Base-by-base conservation (phyloP, 2,797 vertebrate genomes). In the Liasis olivaceus region DNA sequence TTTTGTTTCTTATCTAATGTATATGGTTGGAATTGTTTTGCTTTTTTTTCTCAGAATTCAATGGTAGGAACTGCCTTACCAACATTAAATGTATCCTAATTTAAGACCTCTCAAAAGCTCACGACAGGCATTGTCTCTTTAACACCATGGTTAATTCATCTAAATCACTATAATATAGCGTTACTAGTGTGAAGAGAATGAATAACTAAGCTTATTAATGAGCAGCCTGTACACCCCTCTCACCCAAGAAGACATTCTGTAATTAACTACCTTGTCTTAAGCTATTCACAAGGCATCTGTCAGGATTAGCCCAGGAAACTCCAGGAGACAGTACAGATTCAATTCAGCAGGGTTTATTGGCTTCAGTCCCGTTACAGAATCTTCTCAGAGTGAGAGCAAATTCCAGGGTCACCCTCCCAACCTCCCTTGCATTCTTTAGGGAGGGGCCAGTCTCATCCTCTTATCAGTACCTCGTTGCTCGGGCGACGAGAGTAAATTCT, bases 181-280 rank as follows among this genome's bases (percentile, higher is more conserved):
- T 96, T 88, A 2, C 5, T 85, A 7, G n/a, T 4, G 11, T 66
- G 92, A 88, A 96, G n/a, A 96, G 85, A 81, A 94, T 11, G 47
- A 94, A 81, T 87, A 95, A 89, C 24, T 62, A 20, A 22, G 93
- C 92, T 96, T 85, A 90, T 94, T 95, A 94, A 92, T 56, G 17
- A 89, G 91, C 91, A 93, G 22, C 13, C 84, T 95, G 87, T 77
- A 58, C 24, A 93, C 93, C 90, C 17, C 47, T n/a, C 14, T 66
- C 54, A 17, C 24, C 22, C 66, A 93, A 93, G 95, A 90, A 92
- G 85, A 26, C 51, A 12, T 88, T 58, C 8, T 96, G 90, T 94
- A 95, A 96, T 97, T 97, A 96, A 97, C 93, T 93, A 91, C 89
- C 91, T 91, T 94, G 31, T 95, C 90, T 95, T 92, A 95, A 96